Conservation (phyloP, 2,888 invertebrate genomes). For the Tetrapedia diversipes region DNA sequence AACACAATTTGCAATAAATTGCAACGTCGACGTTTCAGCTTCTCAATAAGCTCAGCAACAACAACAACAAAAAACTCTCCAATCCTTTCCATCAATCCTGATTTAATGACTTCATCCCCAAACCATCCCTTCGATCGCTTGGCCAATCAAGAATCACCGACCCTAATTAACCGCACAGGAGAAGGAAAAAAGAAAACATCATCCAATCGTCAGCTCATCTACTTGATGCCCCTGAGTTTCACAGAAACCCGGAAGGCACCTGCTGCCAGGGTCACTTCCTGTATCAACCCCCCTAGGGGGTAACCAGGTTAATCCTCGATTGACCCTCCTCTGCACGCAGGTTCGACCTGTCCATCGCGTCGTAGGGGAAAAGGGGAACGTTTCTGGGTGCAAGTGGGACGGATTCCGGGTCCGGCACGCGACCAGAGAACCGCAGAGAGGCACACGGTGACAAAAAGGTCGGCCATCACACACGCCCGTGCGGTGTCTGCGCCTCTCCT, state of each 20-base stretch:
- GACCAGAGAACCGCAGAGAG: constrained; percentile 74
- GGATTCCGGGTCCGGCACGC: constrained; percentile 81
- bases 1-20: too few species aligned
- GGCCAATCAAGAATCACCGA: background rate
- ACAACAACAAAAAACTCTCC: too few species aligned
- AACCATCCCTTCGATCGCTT: too few species aligned
- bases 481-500: constrained; percentile 39
- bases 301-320: constrained; percentile 81
- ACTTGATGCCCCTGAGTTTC: constrained; percentile 37
- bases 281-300: constrained; percentile 65
- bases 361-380: constrained; percentile 45
- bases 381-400: constrained; percentile 57
- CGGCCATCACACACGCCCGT: constrained; percentile 70
- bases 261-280: constrained; percentile 74
- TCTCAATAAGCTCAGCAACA: too few species aligned
- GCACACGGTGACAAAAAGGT: constrained; percentile 80
- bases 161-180: background rate
- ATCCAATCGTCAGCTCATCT: too few species aligned
- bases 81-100: too few species aligned
- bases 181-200: background rate
- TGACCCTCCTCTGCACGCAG: constrained; percentile 76
- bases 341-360: constrained; percentile 68
- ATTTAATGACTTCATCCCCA: too few species aligned
- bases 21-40: too few species aligned
- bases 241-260: constrained; percentile 73